A percentile compares a stretch with the other conserved stretches of the same genome.
Conservation (phyloP, 2,797 vertebrate species). For the Sternarchorhynchus goeldii region DNA sequence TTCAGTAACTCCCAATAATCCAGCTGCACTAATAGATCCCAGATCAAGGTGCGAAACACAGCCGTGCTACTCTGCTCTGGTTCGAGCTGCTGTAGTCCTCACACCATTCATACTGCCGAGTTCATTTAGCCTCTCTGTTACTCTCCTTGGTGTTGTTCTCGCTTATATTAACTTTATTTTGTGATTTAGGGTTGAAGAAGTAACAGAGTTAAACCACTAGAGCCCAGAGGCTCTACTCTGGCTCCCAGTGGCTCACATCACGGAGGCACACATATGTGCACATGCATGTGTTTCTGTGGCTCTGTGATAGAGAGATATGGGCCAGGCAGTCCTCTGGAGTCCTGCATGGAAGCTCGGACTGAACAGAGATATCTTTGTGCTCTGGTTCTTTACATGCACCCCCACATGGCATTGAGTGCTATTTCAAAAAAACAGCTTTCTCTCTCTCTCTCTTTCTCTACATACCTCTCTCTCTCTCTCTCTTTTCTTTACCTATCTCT, state of each 20-base stretch:
- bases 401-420: constrained; percentile 38
- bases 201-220: neutral
- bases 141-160: too few relatives aligned
- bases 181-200: too few relatives aligned
- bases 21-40: too few relatives aligned
- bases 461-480: neutral
- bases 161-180: too few relatives aligned
- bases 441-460: neutral
- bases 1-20: too few relatives aligned
- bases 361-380: constrained; percentile 53
- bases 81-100: too few relatives aligned
- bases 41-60: too few relatives aligned
- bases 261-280: neutral
- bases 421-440: constrained; percentile 20
- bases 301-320: constrained; percentile 6
- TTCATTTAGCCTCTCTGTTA: too few relatives aligned
- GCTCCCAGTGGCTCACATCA: constrained; percentile 17
- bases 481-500: neutral
- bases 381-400: constrained; percentile 40
- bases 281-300: neutral
- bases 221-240: constrained; percentile 1
- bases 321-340: constrained; percentile 7
- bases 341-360: constrained; percentile 30
- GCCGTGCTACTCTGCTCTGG: too few relatives aligned
- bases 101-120: too few relatives aligned